Percentiles rank a stretch among this genome's conserved stretches.
Conservation (phyloP, 2,113 vertebrate genomes). For the Crocuta crocuta region DNA sequence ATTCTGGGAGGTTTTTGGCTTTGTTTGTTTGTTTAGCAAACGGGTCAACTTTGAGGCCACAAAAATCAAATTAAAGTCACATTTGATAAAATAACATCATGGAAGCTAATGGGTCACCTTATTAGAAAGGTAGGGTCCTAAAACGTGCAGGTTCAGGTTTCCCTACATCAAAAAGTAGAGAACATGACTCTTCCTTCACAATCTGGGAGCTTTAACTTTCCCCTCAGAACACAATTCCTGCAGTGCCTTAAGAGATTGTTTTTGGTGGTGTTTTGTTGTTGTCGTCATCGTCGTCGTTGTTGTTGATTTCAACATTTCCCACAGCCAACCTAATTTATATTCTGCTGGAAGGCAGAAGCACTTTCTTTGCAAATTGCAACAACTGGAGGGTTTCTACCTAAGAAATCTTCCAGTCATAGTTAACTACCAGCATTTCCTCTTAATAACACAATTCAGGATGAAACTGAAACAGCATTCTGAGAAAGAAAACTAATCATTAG, state of each 20-base stretch:
- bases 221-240: not conserved
- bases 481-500: not conserved
- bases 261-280: not conserved
- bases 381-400: not conserved
- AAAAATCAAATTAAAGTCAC: not conserved
- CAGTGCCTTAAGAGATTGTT: not conserved
- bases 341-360: not conserved
- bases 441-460: not conserved
- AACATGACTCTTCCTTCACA: not conserved
- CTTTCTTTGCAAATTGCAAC: not conserved
- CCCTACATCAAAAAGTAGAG: not conserved
- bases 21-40: not conserved
- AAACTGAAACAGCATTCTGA: not conserved
- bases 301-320: not conserved
- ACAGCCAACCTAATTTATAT: constrained; percentile 6
- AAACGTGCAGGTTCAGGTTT: not conserved
- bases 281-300: not conserved
- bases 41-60: not conserved
- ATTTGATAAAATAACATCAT: not conserved
- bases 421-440: not conserved
- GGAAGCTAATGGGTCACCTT: not conserved
- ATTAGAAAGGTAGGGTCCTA: not conserved
- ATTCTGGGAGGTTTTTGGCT: not conserved
- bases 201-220: not conserved
- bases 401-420: not conserved